Conservation (phyloP, 2,797 vertebrate species). For the Xiphorhynchus erythropygius region DNA sequence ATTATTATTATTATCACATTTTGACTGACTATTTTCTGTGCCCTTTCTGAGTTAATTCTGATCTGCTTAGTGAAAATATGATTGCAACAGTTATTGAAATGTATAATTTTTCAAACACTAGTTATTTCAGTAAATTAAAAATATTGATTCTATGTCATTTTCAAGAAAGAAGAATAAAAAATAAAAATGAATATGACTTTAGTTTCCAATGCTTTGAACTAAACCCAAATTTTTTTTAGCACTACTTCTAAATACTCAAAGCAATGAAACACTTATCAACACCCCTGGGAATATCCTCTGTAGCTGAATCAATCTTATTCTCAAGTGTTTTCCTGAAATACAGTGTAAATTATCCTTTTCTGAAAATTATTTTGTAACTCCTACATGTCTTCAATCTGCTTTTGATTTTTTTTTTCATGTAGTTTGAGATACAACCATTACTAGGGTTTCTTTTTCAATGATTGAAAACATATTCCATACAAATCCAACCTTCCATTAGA, state of each 20-base stretch:
- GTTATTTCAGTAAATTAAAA: slow-evolving; percentile 12
- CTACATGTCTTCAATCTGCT: background rate
- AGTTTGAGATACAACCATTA: background rate
- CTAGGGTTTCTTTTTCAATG: background rate
- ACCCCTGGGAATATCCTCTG: background rate
- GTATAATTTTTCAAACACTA: background rate
- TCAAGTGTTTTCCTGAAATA: slow-evolving; percentile 24
- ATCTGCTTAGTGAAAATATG: background rate
- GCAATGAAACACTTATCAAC: background rate
- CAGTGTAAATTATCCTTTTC: background rate
- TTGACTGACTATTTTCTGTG: background rate
- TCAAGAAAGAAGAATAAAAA: background rate
- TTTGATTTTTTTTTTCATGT: slow-evolving; percentile 24
- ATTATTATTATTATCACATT: background rate
- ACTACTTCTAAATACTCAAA: background rate
- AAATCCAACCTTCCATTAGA: background rate
- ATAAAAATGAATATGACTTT: background rate
- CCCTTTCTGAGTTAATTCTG: background rate
- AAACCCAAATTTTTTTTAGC: background rate
- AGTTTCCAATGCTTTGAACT: background rate
- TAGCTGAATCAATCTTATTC: background rate
- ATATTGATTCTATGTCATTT: background rate
- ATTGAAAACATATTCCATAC: background rate
- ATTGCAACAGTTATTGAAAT: background rate
- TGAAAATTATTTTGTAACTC: background rate